These are phyloP conservation scores for Callopanchax toddi DNA, from an alignment of 2,113 vertebrate species.

Conservation along the genomic window DNA sequence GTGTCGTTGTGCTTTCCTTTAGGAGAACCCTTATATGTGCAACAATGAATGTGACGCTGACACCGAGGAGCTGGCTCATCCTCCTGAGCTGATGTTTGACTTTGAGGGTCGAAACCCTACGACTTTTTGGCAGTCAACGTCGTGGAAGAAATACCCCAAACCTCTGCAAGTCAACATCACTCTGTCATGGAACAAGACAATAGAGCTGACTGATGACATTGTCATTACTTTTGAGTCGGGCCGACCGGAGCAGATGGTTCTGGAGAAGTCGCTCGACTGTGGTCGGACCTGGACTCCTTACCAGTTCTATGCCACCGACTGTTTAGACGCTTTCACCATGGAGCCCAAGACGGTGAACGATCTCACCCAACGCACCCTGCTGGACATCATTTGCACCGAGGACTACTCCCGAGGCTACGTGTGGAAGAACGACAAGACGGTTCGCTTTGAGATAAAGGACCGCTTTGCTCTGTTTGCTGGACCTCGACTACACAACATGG, in stretches of 20 bases:
- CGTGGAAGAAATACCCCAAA: constrained; percentile 96
- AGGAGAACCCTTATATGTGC: constrained; percentile 99
- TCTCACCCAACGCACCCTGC: constrained; percentile 90
- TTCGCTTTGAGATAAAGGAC: constrained; percentile 98
- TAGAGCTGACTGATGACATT: constrained; percentile 98
- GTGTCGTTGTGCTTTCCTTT: constrained; percentile 28
- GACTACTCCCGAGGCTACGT: constrained; percentile 96
- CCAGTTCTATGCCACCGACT: constrained; percentile 98
- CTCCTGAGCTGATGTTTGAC: constrained; percentile 96
- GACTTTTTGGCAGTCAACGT: constrained; percentile 97
- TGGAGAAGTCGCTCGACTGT: constrained; percentile 97
- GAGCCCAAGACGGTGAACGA: constrained; percentile 94
- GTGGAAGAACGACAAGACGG: constrained; percentile 95
- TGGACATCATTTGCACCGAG: constrained; percentile 99
- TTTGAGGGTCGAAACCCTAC: constrained; percentile 95
- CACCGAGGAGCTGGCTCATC: constrained; percentile 95
- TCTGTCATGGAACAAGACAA: constrained; percentile 98
- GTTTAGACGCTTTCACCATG: constrained; percentile 97
- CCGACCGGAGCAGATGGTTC: constrained; percentile 96
- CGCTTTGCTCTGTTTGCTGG: constrained; percentile 97
- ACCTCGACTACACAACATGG: constrained; percentile 96
- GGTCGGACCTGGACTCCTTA: constrained; percentile 98
- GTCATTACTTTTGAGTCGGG: constrained; percentile 97
- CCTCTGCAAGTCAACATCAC: constrained; percentile 96
- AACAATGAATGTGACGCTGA: constrained; percentile 96